Conservation (phyloP, 2,113 vertebrate species). For the Equus quagga region DNA sequence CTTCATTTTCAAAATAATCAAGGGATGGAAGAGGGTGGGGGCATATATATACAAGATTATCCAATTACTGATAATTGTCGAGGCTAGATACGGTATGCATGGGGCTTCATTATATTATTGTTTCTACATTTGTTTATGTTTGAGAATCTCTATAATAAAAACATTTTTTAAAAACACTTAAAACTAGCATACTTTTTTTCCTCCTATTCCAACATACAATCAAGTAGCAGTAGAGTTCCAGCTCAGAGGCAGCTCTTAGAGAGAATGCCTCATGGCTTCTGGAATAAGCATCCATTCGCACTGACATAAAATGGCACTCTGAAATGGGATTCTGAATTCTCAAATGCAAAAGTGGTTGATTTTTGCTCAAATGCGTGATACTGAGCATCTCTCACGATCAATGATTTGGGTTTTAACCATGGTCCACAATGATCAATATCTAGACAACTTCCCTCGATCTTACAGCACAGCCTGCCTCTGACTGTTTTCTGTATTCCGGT, state of each 20-base stretch:
- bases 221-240: neutral
- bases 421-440: neutral
- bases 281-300: neutral
- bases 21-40: neutral
- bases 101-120: neutral
- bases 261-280: neutral
- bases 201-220: neutral
- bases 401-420: neutral
- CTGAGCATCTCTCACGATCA: neutral
- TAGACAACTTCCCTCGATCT: neutral
- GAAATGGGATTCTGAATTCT: neutral
- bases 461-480: neutral
- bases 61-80: neutral
- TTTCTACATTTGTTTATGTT: neutral
- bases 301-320: too few relatives aligned
- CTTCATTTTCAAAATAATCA: constrained; percentile 12
- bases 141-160: neutral
- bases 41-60: neutral
- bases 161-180: neutral
- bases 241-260: neutral
- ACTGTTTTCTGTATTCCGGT: neutral
- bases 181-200: neutral
- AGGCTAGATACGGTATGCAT: neutral
- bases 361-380: neutral
- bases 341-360: neutral